A percentile compares a stretch with the other conserved stretches of the same genome.
Evolutionary conservation across 2,888 invertebrate genomes (phyloP).

Genomic region (Erebia palarica): DNA sequence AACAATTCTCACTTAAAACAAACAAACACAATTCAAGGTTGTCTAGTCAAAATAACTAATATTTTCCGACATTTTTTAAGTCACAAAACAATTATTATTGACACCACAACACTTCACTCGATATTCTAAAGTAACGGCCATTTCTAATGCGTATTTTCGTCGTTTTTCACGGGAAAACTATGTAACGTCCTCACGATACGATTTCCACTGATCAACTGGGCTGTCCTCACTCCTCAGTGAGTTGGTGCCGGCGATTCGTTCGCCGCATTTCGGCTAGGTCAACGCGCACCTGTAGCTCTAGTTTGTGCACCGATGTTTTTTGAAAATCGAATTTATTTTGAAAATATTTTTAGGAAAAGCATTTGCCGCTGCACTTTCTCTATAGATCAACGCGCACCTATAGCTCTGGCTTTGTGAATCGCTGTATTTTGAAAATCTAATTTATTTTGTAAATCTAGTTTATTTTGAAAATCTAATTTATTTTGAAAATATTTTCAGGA

Average conservation of each 20-base stretch:
- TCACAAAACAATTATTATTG: slow-evolving; percentile 32
- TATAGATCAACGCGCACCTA: slow-evolving; percentile 44
- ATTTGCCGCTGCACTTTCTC: slow-evolving; percentile 15
- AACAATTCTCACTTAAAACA: slow-evolving; percentile 12
- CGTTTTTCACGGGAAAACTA: slow-evolving; percentile 11
- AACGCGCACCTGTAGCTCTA: slow-evolving; percentile 45
- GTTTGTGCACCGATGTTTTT: slow-evolving; percentile 5
- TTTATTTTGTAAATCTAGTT: background rate
- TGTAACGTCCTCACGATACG: slow-evolving; percentile 29
- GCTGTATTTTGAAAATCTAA: slow-evolving; percentile 5
- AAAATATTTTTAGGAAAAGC: background rate
- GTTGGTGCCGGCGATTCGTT: slow-evolving; percentile 14
- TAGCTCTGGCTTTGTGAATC: slow-evolving; percentile 31
- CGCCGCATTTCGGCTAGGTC: slow-evolving; percentile 27
- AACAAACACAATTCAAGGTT: slow-evolving; percentile 1
- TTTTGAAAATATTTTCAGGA: too few species aligned
- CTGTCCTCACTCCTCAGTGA: background rate
- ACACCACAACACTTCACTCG: slow-evolving; percentile 40
- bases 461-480: too few species aligned
- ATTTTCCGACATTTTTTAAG: slow-evolving; percentile 19
- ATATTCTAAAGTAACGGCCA: slow-evolving; percentile 35
- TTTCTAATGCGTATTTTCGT: slow-evolving; percentile 37
- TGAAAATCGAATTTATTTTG: slow-evolving; percentile 4
- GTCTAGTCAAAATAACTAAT: background rate
- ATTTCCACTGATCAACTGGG: slow-evolving; percentile 40